Percentiles rank a stretch among this genome's conserved stretches.
Conservation (phyloP, 2,113 vertebrate genomes). For the Silurus meridionalis region DNA sequence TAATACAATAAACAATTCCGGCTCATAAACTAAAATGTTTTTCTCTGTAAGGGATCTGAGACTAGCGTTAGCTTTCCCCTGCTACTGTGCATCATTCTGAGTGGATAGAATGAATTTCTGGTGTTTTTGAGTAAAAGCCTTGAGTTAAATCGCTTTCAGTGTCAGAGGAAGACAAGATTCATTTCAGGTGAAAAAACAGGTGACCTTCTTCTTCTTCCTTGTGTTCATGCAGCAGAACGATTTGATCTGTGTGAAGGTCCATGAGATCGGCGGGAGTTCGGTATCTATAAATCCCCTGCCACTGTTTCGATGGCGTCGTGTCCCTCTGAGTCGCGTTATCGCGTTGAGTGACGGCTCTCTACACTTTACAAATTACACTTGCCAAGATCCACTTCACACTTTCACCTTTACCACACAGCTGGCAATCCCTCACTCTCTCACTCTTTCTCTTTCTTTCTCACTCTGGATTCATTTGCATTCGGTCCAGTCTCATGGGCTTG, state of each 20-base stretch:
- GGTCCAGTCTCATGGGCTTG: not conserved
- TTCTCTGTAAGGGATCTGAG: not conserved
- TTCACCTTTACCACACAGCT: slow-evolving; percentile 1
- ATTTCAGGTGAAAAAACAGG: not conserved
- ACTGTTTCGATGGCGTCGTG: not conserved
- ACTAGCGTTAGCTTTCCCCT: not conserved
- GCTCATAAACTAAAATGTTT: not conserved
- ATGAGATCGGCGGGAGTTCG: not conserved
- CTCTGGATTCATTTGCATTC: not conserved
- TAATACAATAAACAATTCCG: not conserved
- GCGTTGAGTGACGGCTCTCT: not conserved
- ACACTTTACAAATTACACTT: not conserved
- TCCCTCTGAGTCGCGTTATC: not conserved
- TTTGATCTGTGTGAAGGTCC: not conserved
- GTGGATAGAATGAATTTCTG: not conserved
- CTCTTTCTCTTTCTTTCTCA: not conserved
- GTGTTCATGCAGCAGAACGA: not conserved
- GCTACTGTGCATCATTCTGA: not conserved
- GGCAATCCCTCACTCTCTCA: not conserved
- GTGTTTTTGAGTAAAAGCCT: not conserved
- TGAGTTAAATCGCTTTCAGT: not conserved
- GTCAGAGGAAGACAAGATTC: not conserved
- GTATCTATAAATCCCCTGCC: not conserved
- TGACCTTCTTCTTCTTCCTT: not conserved
- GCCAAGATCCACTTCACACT: slow-evolving; percentile 8